phyloP scores from a whole-genome alignment of 2,113 vertebrate genomes.

The Aramus guarauna region DNA sequence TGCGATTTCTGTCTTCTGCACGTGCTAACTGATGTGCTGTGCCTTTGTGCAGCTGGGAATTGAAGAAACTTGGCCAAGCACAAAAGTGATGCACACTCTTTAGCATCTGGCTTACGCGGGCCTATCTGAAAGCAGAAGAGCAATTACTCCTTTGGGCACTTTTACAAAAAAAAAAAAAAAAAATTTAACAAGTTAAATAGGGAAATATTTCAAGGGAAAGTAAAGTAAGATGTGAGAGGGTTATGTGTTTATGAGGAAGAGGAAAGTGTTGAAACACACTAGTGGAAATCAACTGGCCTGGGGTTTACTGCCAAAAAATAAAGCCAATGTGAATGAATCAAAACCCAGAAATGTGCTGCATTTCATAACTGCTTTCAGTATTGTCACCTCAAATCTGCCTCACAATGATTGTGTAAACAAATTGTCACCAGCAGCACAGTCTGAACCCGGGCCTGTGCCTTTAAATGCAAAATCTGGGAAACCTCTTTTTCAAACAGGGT shows the following conservation, averaged over 20 bases:
- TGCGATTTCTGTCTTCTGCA: background rate
- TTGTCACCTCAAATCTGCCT: background rate
- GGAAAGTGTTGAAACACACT: background rate
- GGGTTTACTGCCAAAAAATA: background rate
- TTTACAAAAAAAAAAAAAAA: background rate
- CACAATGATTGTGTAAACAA: background rate
- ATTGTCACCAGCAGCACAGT: background rate
- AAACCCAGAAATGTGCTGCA: background rate
- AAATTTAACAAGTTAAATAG: background rate
- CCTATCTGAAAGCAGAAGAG: background rate
- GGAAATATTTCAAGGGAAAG: background rate
- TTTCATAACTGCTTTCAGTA: background rate
- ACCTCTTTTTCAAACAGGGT: background rate
- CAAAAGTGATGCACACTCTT: background rate
- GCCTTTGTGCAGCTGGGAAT: background rate
- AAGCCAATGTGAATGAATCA: background rate
- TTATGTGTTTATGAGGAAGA: background rate
- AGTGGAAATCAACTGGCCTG: background rate
- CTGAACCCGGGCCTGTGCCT: background rate
- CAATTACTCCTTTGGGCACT: background rate
- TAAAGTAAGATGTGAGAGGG: background rate
- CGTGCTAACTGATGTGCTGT: fast-evolving
- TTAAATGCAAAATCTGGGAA: background rate
- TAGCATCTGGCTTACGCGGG: background rate
- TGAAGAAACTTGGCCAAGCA: background rate